Evolutionary conservation across 2,113 vertebrate genomes (phyloP).

Genomic region (Microtus oregoni): DNA sequence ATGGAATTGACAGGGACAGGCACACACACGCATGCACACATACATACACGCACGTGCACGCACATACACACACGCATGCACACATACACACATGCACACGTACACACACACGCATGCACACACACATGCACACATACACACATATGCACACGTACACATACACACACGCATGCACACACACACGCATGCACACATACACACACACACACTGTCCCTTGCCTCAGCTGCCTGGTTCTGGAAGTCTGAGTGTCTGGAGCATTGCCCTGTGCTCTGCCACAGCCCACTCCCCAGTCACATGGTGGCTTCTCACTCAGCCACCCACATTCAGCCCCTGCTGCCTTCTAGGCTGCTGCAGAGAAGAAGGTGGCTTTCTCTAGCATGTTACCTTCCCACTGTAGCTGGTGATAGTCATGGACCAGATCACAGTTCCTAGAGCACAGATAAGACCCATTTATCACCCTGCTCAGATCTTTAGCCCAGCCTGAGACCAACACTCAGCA

Average conservation of each 20-base stretch:
- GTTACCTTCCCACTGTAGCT: neutral
- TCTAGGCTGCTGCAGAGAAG: neutral
- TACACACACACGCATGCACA: neutral
- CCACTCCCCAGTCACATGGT: neutral
- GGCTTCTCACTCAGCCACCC: neutral
- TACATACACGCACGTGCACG: no score
- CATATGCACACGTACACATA: accelerated
- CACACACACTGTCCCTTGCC: neutral
- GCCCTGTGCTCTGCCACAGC: no score
- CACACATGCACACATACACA: neutral
- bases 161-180: neutral
- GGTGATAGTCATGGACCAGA: neutral
- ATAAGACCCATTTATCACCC: neutral
- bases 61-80: neutral
- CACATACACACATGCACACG: no score
- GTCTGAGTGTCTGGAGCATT: accelerated
- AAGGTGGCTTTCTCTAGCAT: neutral
- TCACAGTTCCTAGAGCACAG: neutral
- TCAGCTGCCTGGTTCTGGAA: neutral
- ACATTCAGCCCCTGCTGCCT: neutral
- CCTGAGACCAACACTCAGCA: neutral
- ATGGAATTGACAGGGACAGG: accelerated
- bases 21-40: neutral
- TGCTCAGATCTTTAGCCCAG: neutral
- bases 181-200: neutral